Percentiles rank a stretch among this genome's conserved stretches.
Evolutionary conservation across 2,113 vertebrate genomes (phyloP).

Genomic region (Xiphophorus hellerii): DNA sequence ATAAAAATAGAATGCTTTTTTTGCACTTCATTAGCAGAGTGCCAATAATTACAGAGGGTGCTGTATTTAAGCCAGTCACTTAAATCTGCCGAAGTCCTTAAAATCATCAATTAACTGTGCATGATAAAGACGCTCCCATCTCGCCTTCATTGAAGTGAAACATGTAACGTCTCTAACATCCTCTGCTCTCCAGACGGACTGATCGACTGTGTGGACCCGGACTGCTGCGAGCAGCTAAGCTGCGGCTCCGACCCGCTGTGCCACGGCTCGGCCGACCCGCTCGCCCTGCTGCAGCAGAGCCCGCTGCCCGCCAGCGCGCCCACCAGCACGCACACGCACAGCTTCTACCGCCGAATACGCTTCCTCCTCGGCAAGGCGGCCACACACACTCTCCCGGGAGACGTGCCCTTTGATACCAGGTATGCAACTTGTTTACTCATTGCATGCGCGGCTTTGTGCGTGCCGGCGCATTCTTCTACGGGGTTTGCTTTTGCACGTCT

Average conservation of each 20-base stretch:
- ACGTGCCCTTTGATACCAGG: conserved; percentile 95
- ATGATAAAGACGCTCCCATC: too few relatives aligned
- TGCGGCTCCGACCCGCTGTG: conserved; percentile 92
- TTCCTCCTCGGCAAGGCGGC: conserved; percentile 94
- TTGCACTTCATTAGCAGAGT: too few relatives aligned
- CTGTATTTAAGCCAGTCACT: too few relatives aligned
- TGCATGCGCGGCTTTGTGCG: conserved; percentile 5
- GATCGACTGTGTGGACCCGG: conserved; percentile 94
- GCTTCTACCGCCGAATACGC: conserved; percentile 91
- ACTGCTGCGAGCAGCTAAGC: conserved; percentile 94
- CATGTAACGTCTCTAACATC: too few relatives aligned
- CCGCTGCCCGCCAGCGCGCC: conserved; percentile 81
- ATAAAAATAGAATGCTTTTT: too few relatives aligned
- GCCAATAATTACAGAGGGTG: too few relatives aligned
- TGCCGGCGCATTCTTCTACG: conserved; percentile 10
- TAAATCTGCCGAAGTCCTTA: too few relatives aligned
- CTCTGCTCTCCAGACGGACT: conserved; percentile 86
- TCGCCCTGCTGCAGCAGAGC: conserved; percentile 92
- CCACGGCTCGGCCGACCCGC: conserved; percentile 94
- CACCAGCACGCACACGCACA: conserved; percentile 70
- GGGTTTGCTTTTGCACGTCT: conserved; percentile 23
- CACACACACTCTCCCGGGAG: conserved; percentile 93
- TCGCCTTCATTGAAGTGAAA: too few relatives aligned
- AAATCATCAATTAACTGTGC: too few relatives aligned
- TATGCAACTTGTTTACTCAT: conserved; percentile 68